Evolutionary conservation across 2,113 vertebrate species (phyloP), one percentile per base, ranked within the genome.

Genomic region (Lasiurus cinereus): DNA sequence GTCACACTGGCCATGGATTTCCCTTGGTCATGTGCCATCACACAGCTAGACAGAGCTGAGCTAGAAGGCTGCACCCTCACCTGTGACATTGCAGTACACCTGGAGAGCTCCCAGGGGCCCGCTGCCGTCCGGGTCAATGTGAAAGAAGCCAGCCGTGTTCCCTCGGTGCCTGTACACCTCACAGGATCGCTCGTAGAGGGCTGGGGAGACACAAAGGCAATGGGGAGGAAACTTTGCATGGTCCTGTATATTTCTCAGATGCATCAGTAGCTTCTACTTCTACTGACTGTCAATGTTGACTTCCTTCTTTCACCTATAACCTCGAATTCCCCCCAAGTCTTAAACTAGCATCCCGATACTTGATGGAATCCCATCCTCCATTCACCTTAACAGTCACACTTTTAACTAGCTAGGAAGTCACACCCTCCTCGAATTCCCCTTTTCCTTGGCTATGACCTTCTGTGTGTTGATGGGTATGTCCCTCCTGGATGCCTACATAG

Each of bases 61-160:
- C 54, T 33, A 3, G 82, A 8, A 1, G 33, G 2, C 8, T 46
- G 39, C 4, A 8, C 36, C 48, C 97, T 99, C 98, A 99, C 99
- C 99, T 97, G 99, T 99, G 98, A 99, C 98, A 95, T 99, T 99
- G 98, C 99, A 99, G 98, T 99, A 99, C 6, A 99, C 99, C 52
- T 98, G 98, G 48, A 99, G 96, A 0, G 99, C 99, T 96, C 97
- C 98, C 93, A 99, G 98, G 0, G 99, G 99, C 22, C 99, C 99
- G 10, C 99, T 99, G 94, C 99, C 99, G 96, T 99, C 99, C 1
- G 99, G 98, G 97, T 99, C 99, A 0, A 99, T 98, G 95, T 99
- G 98, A 98, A 99, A 99, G 98, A 98, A 99, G 66, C 99, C 99
- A 0, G 99, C 99, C 0, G 98, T 98, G 97, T 98, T 98, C 84